Conservation (phyloP, 2,797 vertebrate species). For the Acanthopagrus latus region DNA sequence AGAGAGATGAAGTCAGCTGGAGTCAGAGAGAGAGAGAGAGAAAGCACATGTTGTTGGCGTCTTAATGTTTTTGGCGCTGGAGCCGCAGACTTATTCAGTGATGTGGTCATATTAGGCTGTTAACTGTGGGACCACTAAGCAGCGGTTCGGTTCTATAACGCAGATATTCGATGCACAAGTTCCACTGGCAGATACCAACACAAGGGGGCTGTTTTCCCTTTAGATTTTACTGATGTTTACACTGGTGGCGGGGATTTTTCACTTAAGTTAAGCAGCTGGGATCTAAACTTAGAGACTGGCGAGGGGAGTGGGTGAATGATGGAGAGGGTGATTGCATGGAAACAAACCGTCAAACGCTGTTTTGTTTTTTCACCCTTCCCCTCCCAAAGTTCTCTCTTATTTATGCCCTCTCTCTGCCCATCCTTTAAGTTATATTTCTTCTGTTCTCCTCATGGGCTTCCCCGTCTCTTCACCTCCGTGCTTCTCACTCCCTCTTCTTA, state of each 20-base stretch:
- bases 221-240: conserved; percentile 29
- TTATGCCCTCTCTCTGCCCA: background rate
- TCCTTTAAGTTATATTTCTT: conserved; percentile 5
- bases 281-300: conserved; percentile 22
- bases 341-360: conserved; percentile 33
- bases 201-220: conserved; percentile 7
- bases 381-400: conserved; percentile 21
- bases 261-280: conserved; percentile 9
- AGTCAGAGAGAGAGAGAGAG: conserved; percentile 9
- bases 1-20: background rate
- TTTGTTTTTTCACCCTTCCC: conserved; percentile 8
- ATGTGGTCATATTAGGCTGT: conserved; percentile 43
- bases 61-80: conserved; percentile 31
- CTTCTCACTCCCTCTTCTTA: conserved; percentile 21
- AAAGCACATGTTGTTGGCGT: conserved; percentile 25
- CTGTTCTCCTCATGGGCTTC: background rate
- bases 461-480: background rate
- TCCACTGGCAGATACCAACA: conserved; percentile 35
- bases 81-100: conserved; percentile 30
- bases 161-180: conserved; percentile 41
- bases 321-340: conserved; percentile 62
- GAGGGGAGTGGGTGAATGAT: conserved; percentile 6
- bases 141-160: conserved; percentile 28
- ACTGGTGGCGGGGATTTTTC: conserved; percentile 14
- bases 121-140: conserved; percentile 10